Evolutionary conservation across 2,888 invertebrate genomes (phyloP), one percentile per base, ranked within the genome.

Genomic region (Cacoxenus indagator): DNA sequence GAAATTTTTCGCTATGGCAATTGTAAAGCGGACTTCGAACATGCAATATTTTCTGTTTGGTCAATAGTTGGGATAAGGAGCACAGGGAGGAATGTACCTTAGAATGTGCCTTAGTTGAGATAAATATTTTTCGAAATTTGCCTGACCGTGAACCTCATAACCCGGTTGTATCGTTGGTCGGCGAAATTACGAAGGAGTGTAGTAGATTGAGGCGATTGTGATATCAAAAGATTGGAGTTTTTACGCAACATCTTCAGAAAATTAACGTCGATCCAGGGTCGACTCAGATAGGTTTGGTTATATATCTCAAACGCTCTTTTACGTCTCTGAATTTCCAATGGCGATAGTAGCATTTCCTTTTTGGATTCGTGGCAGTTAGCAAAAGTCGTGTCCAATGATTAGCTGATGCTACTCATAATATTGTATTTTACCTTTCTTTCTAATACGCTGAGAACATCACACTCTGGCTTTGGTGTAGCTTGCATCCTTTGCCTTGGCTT

Each of bases 1-100:
- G 78, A 70, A 74, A 78, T 37, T 76, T 81, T 19, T 76, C 73
- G 29, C 70, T 31, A 14, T 78, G 70, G 46, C 79, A 73, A 3
- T 78, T 80, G 67, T 87, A 87, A 51, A 86, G 70, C 0, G 87
- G 87, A 71, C 77, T 76, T 6, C 87, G 84, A 0, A 84, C 78
- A 65, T 87, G 84, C 2, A 87, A 54, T 87, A 87, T 87, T 87
- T 85, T 86, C 86, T 87, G 64, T 11, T 2, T n/a, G 22, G 17
- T 48, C 0, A 5, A 17, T 48, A 17, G 11, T 22, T 9, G 22
- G 17, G 9, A 22, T 61, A 8, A 6, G 2, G 19, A 43, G 37
- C 48, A 22, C 26, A 55, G n/a, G 19, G 0, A 64, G 48, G 14
- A 17, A 17, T 57, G 0, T n/a, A n/a, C n/a, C n/a, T n/a, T n/a